Conservation (phyloP, 2,797 vertebrate species). For the Parotocinclus haroldoi region DNA sequence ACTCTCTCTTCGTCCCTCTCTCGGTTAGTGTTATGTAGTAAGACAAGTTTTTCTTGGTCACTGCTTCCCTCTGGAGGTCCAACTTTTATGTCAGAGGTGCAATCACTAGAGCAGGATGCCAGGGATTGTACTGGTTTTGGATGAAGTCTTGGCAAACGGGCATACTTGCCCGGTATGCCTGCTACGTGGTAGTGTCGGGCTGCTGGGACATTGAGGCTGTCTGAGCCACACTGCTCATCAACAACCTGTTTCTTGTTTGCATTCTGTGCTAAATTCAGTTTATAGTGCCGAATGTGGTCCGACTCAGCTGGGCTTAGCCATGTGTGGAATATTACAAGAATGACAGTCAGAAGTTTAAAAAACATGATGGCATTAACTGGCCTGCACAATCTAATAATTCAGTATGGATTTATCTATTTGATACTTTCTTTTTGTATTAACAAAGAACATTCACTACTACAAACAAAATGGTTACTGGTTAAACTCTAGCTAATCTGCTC, state of each 20-base stretch:
- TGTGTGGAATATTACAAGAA: slow-evolving; percentile 70
- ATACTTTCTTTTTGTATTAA: too few relatives aligned
- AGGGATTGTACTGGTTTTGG: slow-evolving; percentile 5
- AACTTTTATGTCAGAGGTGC: slow-evolving; percentile 45
- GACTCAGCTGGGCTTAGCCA: slow-evolving; percentile 64
- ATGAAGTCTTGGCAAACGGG: slow-evolving; percentile 43
- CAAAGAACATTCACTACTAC: too few relatives aligned
- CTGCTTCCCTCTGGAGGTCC: slow-evolving; percentile 20
- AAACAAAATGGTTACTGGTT: too few relatives aligned
- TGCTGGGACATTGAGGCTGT: slow-evolving; percentile 58
- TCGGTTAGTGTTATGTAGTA: not conserved
- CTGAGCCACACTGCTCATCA: slow-evolving; percentile 74
- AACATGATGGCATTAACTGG: slow-evolving; percentile 58
- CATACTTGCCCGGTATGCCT: slow-evolving; percentile 61
- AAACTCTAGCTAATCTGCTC: too few relatives aligned
- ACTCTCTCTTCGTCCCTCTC: not conserved
- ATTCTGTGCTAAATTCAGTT: slow-evolving; percentile 62
- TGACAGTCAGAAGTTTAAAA: slow-evolving; percentile 67
- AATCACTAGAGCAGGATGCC: slow-evolving; percentile 41
- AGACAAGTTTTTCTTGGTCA: slow-evolving; percentile 20
- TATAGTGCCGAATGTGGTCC: slow-evolving; percentile 59
- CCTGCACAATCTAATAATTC: not conserved
- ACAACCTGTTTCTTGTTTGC: slow-evolving; percentile 59
- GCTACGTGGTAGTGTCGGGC: slow-evolving; percentile 73
- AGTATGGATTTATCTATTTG: not conserved